Base-by-base conservation (phyloP, 2,888 invertebrate species). In the Leptodirus hochenwartii region DNA sequence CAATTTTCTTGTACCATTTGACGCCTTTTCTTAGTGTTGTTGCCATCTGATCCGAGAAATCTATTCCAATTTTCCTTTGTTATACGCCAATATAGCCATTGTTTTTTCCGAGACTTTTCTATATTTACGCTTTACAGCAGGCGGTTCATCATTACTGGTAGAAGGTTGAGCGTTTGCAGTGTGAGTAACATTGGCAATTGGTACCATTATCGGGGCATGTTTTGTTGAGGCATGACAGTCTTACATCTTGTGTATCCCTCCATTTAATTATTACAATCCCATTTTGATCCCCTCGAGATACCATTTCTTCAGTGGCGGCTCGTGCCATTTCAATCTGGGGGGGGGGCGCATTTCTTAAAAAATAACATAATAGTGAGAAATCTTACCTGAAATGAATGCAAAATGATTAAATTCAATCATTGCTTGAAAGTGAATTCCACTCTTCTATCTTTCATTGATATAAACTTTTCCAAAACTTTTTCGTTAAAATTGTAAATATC, bases 181-280 rank as follows among this genome's bases (percentile, higher is more conserved):
- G 5, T 14, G 20, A 17, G 29, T 4, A 12, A 12, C 23, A 23
- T 22, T 22, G 27, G 17, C 15, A n/a, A n/a, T n/a, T n/a, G 27
- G 25, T 25, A 32, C 32, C 43, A 45, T 43, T 23, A 39, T 27
- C 15, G 44, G 44, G 13, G 42, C 38, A 40, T 47, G 45, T 38
- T 47, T 47, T 36, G 45, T 45, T 13, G 46, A 44, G 27, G n/a
- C n/a, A n/a, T n/a, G 47, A 37, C 15, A 47, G 35, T 36, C 43
- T 42, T 11, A 47, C 44, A 39, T 47, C 44, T 5, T 45, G 40
- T 11, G 41, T 41, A 36, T 47, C 45, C 38, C 37, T 44, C 46
- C 45, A 47, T 35, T 43, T 47, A 31, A 47, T 32, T 26, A 45
- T 36, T 24, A 46, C 43, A 32, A 46, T 44, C 24, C 46, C 46